Evolutionary conservation across 2,113 vertebrate species (phyloP).

Genomic region (Aldabrachelys gigantea): DNA sequence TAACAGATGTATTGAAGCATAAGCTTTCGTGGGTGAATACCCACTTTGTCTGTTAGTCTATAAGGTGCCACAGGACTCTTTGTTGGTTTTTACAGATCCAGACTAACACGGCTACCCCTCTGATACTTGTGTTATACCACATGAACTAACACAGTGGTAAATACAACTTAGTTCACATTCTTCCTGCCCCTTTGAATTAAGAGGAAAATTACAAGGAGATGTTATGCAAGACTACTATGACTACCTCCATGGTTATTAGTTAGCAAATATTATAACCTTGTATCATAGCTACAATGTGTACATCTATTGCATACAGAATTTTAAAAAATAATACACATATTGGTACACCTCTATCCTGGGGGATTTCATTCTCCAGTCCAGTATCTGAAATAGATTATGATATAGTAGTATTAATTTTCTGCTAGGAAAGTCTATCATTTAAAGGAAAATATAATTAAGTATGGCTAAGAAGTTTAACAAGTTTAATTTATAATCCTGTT

Average conservation of each 20-base stretch:
- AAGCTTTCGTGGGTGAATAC: too few species aligned
- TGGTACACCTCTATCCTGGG: not conserved
- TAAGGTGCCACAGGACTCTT: too few species aligned
- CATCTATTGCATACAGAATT: not conserved
- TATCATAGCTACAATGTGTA: not conserved
- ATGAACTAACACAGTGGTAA: too few species aligned
- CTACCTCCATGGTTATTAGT: not conserved
- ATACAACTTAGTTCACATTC: too few species aligned
- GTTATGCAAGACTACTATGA: not conserved
- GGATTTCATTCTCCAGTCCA: not conserved
- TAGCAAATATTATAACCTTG: not conserved
- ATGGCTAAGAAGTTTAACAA: not conserved
- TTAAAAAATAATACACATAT: not conserved
- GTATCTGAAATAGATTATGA: not conserved
- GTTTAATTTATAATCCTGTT: not conserved
- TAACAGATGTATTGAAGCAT: too few species aligned
- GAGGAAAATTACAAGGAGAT: too few species aligned
- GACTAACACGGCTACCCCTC: too few species aligned
- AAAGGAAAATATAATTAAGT: not conserved
- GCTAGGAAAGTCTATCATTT: not conserved
- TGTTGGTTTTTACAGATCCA: too few species aligned
- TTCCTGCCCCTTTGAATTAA: too few species aligned
- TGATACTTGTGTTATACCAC: too few species aligned
- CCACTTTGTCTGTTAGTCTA: too few species aligned
- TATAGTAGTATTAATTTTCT: not conserved